Conservation (phyloP, 2,797 vertebrate species). For the Anabacerthia variegaticeps region DNA sequence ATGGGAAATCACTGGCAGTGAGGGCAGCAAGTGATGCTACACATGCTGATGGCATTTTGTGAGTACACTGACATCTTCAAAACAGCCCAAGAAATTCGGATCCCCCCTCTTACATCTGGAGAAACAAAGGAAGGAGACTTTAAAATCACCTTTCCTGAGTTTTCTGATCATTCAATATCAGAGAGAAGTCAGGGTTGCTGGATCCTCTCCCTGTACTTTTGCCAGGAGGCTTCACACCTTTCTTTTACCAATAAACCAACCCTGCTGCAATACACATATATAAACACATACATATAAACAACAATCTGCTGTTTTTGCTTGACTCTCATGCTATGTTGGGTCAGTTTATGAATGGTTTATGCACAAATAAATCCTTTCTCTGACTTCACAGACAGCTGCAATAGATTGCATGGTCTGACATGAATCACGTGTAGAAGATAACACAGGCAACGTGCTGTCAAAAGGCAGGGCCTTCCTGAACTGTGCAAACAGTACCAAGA, state of each 20-base stretch:
- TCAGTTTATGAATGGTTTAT: background rate
- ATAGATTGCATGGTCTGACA: background rate
- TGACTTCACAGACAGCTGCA: background rate
- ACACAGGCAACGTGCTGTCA: accelerated
- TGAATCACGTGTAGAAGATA: accelerated
- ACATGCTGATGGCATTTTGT: accelerated
- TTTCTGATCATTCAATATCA: background rate
- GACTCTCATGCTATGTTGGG: accelerated
- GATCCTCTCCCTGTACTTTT: background rate
- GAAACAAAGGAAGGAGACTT: background rate
- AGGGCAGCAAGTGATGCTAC: background rate
- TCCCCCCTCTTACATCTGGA: background rate
- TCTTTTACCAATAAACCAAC: background rate
- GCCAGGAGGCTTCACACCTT: background rate
- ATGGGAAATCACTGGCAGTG: background rate
- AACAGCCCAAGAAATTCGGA: background rate
- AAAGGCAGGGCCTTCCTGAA: background rate
- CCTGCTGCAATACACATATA: background rate
- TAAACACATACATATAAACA: background rate
- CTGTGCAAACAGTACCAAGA: accelerated
- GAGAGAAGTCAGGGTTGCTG: background rate
- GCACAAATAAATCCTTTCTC: background rate
- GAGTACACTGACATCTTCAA: background rate
- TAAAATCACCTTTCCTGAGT: background rate
- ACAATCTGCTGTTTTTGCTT: background rate